Evolutionary conservation across 2,888 invertebrate species (phyloP), one percentile per base, ranked within the genome.

Genomic region (Parnassius orleans): DNA sequence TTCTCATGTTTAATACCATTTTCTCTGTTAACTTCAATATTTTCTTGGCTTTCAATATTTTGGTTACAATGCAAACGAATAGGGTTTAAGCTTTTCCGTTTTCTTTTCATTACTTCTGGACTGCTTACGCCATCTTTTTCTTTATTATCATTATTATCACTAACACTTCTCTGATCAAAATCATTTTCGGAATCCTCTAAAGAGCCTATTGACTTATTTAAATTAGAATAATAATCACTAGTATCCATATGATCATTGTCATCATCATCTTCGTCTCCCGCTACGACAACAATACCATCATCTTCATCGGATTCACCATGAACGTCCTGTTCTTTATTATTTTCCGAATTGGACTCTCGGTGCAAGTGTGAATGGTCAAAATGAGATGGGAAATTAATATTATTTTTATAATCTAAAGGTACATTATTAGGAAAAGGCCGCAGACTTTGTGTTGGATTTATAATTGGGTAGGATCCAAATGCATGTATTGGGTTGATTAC

Each of bases 41-140:
- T 65, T 43, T 77, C 71, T 50, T 72, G 69, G 65, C 74, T 80
- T 56, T 81, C 82, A 3, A 74, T 67, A 24, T 70, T 69, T 54
- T 76, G 77, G 59, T 75, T 81, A 61, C 82, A 86, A n/a, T 96
- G 94, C 77, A 96, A 95, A 67, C 96, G 93, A 1, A 95, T 96
- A 0, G 98, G 98, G 80, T 98, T 97, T 72, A 96, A 95, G 73
- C 95, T 97, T 87, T 98, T 98, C 42, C 98, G 93, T 84, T 98
- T 98, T 61, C 97, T 92, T 77, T 95, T 95, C 75, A 93, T 94
- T n/a, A 95, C 93, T 74, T 93, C 93, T 42, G 92, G 90, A 66
- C 88, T 92, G 53, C 82, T 78, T 11, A 75, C 67, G 69, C 93
- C 93, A 69, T 93, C 93, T 84, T 93, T 93, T 64, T 89, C 90